Percentiles rank a stretch among this genome's conserved stretches.
These are phyloP conservation scores for Enteromius trimaculatus DNA, from an alignment of 2,797 vertebrate species.

Conservation along the genomic window DNA sequence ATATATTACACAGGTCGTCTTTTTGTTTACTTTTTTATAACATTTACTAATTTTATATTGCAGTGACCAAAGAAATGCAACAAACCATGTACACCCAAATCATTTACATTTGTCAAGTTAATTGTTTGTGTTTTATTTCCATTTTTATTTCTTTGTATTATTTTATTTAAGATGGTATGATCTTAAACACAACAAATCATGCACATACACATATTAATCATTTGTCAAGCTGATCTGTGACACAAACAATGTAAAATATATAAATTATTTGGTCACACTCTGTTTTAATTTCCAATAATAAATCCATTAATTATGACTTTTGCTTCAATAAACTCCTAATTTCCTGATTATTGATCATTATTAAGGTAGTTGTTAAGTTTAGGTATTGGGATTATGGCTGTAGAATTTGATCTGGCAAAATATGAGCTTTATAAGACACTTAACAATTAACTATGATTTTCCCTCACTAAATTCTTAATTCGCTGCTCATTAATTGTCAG, in stretches of 20 bases:
- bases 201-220: background rate
- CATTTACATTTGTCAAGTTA: background rate
- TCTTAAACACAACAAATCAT: background rate
- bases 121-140: background rate
- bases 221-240: conserved; percentile 6
- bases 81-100: background rate
- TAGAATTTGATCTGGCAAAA: background rate
- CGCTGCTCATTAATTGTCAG: too few species aligned
- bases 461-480: too few species aligned
- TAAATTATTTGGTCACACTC: background rate
- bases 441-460: too few species aligned
- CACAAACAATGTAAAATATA: background rate
- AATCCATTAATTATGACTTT: background rate
- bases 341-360: background rate
- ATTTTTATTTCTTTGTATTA: background rate
- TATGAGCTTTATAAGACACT: background rate
- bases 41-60: too few species aligned
- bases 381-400: background rate
- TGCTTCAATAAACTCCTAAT: background rate
- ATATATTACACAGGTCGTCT: background rate
- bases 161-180: background rate
- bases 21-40: too few species aligned
- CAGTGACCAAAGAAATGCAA: background rate
- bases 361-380: background rate
- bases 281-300: background rate